Percentiles rank a stretch among this genome's conserved stretches.
These are phyloP conservation scores for Cryptophagus acutangulus DNA, from an alignment of 2,888 invertebrate species.

Conservation along the genomic window DNA sequence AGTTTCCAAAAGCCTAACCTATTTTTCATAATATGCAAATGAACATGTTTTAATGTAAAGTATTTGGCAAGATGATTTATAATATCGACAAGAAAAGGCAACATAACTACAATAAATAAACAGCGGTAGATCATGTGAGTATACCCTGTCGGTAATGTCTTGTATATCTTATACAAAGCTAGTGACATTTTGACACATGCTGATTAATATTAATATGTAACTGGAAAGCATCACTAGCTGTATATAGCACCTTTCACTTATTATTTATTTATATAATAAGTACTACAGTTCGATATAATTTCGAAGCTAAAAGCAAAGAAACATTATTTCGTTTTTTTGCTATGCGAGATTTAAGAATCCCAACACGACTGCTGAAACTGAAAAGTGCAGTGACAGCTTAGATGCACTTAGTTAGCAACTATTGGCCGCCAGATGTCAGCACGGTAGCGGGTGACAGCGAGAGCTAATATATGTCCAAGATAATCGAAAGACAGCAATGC, in stretches of 20 bases:
- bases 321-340: too few relatives aligned
- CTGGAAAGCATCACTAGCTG: too few relatives aligned
- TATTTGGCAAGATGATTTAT: too few relatives aligned
- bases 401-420: slow-evolving; percentile 44
- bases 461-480: slow-evolving; percentile 39
- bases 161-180: slow-evolving; percentile 26
- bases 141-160: slow-evolving; percentile 27
- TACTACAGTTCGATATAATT: background rate
- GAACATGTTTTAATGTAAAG: too few relatives aligned
- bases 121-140: too few relatives aligned
- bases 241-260: slow-evolving; percentile 21
- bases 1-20: too few relatives aligned
- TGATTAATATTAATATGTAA: slow-evolving; percentile 31
- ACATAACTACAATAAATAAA: too few relatives aligned
- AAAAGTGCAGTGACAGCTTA: slow-evolving; percentile 36
- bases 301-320: too few relatives aligned
- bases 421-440: slow-evolving; percentile 45
- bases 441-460: slow-evolving; percentile 46
- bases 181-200: slow-evolving; percentile 30
- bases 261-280: background rate
- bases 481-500: slow-evolving; percentile 30
- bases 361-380: slow-evolving; percentile 15
- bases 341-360: too few relatives aligned
- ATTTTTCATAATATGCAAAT: too few relatives aligned
- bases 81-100: too few relatives aligned